Conservation (phyloP, 2,888 invertebrate genomes). For the Cerastoderma edule region DNA sequence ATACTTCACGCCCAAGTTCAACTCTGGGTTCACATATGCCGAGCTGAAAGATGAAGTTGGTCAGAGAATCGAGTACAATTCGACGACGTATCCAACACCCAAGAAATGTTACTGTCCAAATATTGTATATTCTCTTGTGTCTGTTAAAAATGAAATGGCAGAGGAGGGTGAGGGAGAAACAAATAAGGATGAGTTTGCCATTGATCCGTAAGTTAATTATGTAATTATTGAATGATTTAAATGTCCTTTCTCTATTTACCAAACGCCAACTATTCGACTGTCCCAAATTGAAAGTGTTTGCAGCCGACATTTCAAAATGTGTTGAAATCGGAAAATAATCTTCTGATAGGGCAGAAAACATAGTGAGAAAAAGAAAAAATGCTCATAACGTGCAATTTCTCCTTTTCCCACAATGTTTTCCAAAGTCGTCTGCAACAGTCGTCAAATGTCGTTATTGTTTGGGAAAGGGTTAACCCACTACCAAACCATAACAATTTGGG, state of each 20-base stretch:
- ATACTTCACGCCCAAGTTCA: conserved; percentile 32
- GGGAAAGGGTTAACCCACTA: too few species aligned
- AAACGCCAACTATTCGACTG: neutral
- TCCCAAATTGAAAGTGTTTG: conserved; percentile 30
- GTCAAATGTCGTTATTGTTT: too few species aligned
- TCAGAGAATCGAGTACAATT: conserved; percentile 34
- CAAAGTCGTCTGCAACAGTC: too few species aligned
- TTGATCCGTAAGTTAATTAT: neutral
- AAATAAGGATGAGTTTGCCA: conserved; percentile 1
- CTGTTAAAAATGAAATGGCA: conserved; percentile 34
- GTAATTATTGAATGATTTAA: neutral
- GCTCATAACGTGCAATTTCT: neutral
- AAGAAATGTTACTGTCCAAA: conserved; percentile 29
- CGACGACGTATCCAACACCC: conserved; percentile 34
- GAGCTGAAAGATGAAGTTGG: conserved; percentile 32
- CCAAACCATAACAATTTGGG: too few species aligned
- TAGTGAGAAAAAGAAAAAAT: neutral
- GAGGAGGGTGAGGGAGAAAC: neutral
- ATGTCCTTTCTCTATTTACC: neutral
- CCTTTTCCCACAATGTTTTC: too few species aligned
- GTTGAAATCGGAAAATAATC: neutral
- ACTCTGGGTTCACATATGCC: conserved; percentile 29
- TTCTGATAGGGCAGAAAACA: neutral
- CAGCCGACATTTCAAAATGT: conserved; percentile 19
- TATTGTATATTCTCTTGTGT: conserved; percentile 34